Base-by-base conservation (phyloP, 2,888 invertebrate genomes). In the Dicyrtomina minuta region DNA sequence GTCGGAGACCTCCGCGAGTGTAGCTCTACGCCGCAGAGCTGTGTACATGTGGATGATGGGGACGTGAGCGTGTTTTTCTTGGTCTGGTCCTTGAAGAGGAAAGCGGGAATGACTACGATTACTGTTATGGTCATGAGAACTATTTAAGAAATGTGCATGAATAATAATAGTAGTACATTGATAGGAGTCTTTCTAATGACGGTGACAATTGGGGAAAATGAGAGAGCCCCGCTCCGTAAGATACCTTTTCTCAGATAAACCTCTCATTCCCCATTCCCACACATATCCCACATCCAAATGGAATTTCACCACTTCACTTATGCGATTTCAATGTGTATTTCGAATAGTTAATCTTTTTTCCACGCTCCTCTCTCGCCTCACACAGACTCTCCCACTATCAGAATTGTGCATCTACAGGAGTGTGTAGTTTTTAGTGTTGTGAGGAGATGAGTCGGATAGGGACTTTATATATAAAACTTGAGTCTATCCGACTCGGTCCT, bases 61-160 rank as follows among this genome's bases (percentile, higher is more conserved):
- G 33, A 33, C 3, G 33, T n/a, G n/a, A n/a, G n/a, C n/a, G n/a
- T n/a, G n/a, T 49, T 22, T 8, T 33, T 8, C 4, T 33, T 33
- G 33, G 8, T 33, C 4, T 51, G 8, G 24, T 61, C 61, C 46
- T 27, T 33, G 15, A 22, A 51, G 64, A 41, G 26, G 51, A 53
- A 51, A 53, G 64, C 20, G 33, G 27, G 53, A 51, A 65, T 53
- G 51, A 24, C 53, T 41, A 65, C 53, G 64, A 65, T 53, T 33
- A 65, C 41, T 15, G 53, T 65, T 53, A 64, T 51, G 64, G 13
- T 65, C 64, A 65, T 60, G 33, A 41, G 41, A 41, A 33, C 64
- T 51, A 44, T 61, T 61, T 46, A 61, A 61, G 46, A 33, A 33
- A 26, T 33, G 22, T 39, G 41, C 20, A 65, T 65, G 64, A 65